Evolutionary conservation across 2,888 invertebrate genomes (phyloP).

Genomic region (Nysson spinosus): DNA sequence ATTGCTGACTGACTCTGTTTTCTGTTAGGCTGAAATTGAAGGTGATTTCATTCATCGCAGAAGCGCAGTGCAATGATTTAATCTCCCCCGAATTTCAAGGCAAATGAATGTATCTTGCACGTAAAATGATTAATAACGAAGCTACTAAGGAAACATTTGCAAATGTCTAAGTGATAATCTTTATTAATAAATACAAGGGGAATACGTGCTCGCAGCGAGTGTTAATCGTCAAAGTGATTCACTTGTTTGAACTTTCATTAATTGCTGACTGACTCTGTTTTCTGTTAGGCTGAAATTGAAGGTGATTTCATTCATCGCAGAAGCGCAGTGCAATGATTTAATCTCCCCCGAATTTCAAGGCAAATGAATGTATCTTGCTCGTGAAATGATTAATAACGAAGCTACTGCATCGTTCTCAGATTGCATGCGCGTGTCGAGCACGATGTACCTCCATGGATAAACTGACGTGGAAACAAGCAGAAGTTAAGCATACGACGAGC

Average conservation of each 20-base stretch:
- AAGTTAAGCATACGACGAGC: constrained; percentile 3
- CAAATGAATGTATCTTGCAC: constrained; percentile 1
- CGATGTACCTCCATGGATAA: background rate
- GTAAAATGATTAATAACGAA: constrained; percentile 9
- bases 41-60: no score
- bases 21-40: no score
- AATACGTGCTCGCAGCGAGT: no score
- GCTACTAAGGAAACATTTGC: no score
- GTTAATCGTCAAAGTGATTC: no score
- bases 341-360: background rate
- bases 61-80: background rate
- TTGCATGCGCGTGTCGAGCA: constrained; percentile 2
- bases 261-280: no score
- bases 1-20: no score
- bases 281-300: no score
- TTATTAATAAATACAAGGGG: no score
- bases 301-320: no score
- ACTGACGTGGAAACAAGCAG: constrained; percentile 5
- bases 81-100: background rate
- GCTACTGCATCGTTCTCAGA: background rate
- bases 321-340: background rate
- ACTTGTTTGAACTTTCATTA: no score
- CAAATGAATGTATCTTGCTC: constrained; percentile 2
- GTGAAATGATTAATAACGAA: constrained; percentile 9
- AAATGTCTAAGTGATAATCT: no score